Evolutionary conservation across 2,797 vertebrate genomes (phyloP).

Genomic region (Rhincodon typus): DNA sequence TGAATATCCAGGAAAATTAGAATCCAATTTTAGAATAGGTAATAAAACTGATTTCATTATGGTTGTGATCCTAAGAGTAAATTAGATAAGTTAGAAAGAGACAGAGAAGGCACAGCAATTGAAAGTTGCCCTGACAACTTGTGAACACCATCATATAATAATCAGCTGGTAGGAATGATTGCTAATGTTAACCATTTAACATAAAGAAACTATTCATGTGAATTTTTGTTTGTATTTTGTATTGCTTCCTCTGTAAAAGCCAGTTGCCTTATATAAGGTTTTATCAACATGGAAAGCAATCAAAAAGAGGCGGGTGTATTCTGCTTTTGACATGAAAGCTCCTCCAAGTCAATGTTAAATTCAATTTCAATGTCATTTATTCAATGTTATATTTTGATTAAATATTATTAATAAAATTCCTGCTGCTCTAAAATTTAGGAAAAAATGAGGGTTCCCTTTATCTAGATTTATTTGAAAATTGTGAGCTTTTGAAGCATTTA

Average conservation of each 20-base stretch:
- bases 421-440: neutral
- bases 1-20: neutral
- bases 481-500: neutral
- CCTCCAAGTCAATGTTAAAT: neutral
- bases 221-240: neutral
- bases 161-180: neutral
- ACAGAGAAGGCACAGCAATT: neutral
- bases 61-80: neutral
- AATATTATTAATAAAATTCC: neutral
- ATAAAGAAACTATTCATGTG: neutral
- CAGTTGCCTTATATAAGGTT: neutral
- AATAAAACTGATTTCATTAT: neutral
- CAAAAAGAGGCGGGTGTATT: neutral
- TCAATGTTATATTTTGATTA: neutral
- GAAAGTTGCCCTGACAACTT: neutral
- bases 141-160: neutral
- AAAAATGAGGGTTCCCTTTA: neutral
- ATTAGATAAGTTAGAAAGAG: neutral
- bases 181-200: neutral
- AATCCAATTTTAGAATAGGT: neutral
- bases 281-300: neutral
- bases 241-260: neutral
- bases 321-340: neutral
- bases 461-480: neutral
- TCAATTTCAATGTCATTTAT: neutral